phyloP scores from a whole-genome alignment of 92 coral and sea anemone genomes.

The Epizoanthus illoricatus region DNA sequence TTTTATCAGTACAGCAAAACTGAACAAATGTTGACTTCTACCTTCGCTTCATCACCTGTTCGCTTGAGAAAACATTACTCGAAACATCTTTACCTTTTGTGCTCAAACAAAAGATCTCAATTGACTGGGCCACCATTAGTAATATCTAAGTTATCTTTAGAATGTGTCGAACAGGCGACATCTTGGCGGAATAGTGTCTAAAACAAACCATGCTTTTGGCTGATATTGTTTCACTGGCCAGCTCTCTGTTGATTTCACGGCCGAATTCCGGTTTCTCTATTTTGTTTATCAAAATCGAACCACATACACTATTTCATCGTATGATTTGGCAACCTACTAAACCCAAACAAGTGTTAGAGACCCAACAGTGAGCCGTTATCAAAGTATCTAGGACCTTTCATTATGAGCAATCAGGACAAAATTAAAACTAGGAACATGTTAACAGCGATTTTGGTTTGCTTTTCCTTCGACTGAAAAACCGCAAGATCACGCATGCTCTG shows the following conservation, averaged over 20 bases:
- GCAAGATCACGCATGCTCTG: constrained; percentile 37
- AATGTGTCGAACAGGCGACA: constrained; percentile 98
- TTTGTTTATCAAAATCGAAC: constrained; percentile 73
- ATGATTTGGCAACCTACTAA: constrained; percentile 36
- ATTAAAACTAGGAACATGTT: background rate
- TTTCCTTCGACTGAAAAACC: constrained; percentile 30
- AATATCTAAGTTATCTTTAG: constrained; percentile 96
- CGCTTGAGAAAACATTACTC: constrained; percentile 98
- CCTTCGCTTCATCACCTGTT: constrained; percentile 92
- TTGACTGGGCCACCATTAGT: constrained; percentile 98
- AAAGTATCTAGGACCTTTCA: constrained; percentile 69
- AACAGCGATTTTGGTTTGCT: background rate
- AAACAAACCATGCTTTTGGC: constrained; percentile 95
- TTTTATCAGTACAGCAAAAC: constrained; percentile 85
- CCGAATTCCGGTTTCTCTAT: constrained; percentile 80
- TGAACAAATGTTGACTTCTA: constrained; percentile 98
- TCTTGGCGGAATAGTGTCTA: constrained; percentile 97
- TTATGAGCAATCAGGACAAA: constrained; percentile 62
- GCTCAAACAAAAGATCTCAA: constrained; percentile 89
- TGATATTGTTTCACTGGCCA: constrained; percentile 89
- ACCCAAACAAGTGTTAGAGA: constrained; percentile 44
- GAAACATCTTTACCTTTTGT: constrained; percentile 96
- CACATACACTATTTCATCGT: constrained; percentile 41
- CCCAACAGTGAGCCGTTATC: constrained; percentile 61
- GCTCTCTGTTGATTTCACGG: constrained; percentile 66